Percentiles rank a stretch among this genome's conserved stretches.
Conservation (phyloP, 2,797 vertebrate genomes). For the Tokudaia tokunoshimensis region DNA sequence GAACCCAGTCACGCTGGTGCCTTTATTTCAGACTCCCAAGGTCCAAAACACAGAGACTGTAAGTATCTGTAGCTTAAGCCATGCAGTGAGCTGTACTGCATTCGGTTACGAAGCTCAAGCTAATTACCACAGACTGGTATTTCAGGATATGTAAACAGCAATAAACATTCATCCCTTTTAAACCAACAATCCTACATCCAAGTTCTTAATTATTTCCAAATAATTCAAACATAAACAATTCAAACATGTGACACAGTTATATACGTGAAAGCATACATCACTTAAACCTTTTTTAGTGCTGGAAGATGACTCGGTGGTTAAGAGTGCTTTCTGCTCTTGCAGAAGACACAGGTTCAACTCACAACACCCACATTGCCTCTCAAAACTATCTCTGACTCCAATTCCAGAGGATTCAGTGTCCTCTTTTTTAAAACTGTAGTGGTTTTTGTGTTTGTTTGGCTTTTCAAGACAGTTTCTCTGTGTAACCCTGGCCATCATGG, state of each 20-base stretch:
- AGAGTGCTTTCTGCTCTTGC: not conserved
- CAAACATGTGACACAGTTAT: constrained; percentile 30
- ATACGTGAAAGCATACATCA: constrained; percentile 34
- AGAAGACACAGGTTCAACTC: not conserved
- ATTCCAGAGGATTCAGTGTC: not conserved
- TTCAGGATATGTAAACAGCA: not conserved
- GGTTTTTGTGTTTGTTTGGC: not conserved
- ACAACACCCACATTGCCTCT: not conserved
- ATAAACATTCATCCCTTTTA: constrained; percentile 56
- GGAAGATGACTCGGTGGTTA: not conserved
- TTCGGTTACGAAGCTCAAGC: not conserved
- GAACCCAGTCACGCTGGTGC: not conserved
- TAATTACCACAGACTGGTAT: not conserved
- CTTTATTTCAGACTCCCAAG: not conserved
- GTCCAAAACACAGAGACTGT: not conserved
- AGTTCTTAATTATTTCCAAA: constrained; percentile 41
- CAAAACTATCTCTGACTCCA: not conserved
- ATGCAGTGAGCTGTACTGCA: not conserved
- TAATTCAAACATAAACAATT: not conserved
- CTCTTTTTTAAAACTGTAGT: not conserved
- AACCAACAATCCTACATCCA: not conserved
- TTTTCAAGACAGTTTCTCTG: not conserved
- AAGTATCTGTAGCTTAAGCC: not conserved
- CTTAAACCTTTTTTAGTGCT: not conserved
- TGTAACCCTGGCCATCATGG: not conserved